Percentiles rank a stretch among this genome's conserved stretches.
These are phyloP conservation scores for Halichoeres trimaculatus DNA, from an alignment of 2,113 vertebrate genomes.

Conservation along the genomic window DNA sequence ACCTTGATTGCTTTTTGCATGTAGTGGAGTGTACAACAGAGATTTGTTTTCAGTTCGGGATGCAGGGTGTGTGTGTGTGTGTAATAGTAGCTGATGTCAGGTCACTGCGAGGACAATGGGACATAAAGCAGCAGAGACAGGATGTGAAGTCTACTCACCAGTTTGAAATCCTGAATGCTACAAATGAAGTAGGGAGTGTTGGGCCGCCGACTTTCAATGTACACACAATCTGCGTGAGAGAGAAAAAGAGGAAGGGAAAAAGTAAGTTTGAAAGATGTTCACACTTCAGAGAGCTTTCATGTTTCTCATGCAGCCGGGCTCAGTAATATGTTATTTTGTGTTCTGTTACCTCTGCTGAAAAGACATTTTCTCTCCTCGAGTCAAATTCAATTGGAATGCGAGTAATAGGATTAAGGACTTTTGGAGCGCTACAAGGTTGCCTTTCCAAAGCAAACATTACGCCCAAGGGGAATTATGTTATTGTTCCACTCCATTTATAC, in stretches of 20 bases:
- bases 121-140: constrained; percentile 25
- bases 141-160: constrained; percentile 89
- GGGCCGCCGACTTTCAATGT: constrained; percentile 97
- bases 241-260: constrained; percentile 6
- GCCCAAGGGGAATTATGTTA: constrained; percentile 79
- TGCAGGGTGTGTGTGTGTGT: not conserved
- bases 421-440: constrained; percentile 79
- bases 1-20: constrained; percentile 29
- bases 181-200: constrained; percentile 99
- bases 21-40: constrained; percentile 40
- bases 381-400: constrained; percentile 84
- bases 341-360: constrained; percentile 74
- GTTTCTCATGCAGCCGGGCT: constrained; percentile 59
- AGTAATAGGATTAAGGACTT: constrained; percentile 86
- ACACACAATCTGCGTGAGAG: constrained; percentile 95
- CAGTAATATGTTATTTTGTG: constrained; percentile 61
- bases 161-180: constrained; percentile 99
- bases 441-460: constrained; percentile 85
- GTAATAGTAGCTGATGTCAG: constrained; percentile 14
- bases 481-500: constrained; percentile 83
- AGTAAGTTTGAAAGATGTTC: constrained; percentile 50
- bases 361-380: constrained; percentile 74
- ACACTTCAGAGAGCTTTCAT: constrained; percentile 54
- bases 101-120: constrained; percentile 19
- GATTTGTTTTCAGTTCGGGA: constrained; percentile 37